Conservation (phyloP, 1,140 invertebrate genomes). For the Sweltsa coloradensis region DNA sequence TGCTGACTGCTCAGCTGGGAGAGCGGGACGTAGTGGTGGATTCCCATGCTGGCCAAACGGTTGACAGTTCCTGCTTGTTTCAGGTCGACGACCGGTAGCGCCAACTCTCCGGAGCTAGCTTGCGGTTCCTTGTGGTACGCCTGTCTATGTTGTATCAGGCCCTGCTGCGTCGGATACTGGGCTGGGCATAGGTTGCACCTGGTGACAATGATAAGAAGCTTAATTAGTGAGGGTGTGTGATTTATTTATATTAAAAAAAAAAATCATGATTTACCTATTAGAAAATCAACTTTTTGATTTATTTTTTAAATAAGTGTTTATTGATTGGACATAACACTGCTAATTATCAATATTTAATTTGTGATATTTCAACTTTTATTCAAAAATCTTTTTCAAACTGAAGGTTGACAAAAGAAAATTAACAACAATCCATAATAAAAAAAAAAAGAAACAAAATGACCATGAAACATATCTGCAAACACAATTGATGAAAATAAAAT, state of each 20-base stretch:
- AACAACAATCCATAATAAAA: too few relatives aligned
- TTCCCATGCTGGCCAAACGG: conserved; percentile 49
- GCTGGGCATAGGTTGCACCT: conserved; percentile 59
- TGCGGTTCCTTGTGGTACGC: conserved; percentile 45
- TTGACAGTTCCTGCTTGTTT: conserved; percentile 48
- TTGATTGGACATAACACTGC: too few relatives aligned
- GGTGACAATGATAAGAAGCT: conserved; percentile 11
- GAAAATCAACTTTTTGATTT: too few relatives aligned
- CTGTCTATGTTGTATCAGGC: conserved; percentile 52
- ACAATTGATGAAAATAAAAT: too few relatives aligned
- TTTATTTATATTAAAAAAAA: too few relatives aligned
- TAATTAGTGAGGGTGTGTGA: too few relatives aligned
- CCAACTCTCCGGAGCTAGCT: conserved; percentile 37
- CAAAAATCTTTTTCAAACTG: neutral
- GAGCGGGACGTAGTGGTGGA: conserved; percentile 58
- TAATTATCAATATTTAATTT: too few relatives aligned
- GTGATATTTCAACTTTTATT: neutral
- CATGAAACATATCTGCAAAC: too few relatives aligned
- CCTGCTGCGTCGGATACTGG: conserved; percentile 50
- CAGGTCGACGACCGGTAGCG: conserved; percentile 57
- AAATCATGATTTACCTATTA: too few relatives aligned
- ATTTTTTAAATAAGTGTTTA: too few relatives aligned
- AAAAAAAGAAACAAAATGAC: too few relatives aligned
- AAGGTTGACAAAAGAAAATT: too few relatives aligned
- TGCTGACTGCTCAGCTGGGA: conserved; percentile 45